Percentiles rank a stretch among this genome's conserved stretches.
Conservation (phyloP, 2,113 vertebrate species). For the Neomonachus schauinslandi region DNA sequence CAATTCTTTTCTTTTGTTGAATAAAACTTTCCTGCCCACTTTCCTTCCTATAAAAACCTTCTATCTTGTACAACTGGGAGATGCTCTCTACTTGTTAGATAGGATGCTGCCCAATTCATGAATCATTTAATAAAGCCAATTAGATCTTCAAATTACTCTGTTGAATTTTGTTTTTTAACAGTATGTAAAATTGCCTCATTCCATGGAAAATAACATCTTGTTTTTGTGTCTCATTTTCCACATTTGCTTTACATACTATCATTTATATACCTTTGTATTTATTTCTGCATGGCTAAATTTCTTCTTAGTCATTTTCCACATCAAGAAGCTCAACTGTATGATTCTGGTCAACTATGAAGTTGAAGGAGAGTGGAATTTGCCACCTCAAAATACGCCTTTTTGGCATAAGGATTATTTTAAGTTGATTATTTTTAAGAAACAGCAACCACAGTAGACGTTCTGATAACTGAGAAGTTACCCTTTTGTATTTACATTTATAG, state of each 20-base stretch:
- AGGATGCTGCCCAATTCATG: neutral
- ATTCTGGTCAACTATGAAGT: neutral
- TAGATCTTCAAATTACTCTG: neutral
- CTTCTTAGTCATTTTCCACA: neutral
- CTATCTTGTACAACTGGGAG: neutral
- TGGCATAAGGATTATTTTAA: neutral
- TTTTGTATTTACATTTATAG: neutral
- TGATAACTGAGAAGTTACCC: neutral
- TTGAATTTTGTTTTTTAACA: neutral
- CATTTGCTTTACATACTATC: neutral
- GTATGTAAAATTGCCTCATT: neutral
- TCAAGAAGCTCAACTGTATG: neutral
- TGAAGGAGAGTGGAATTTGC: neutral
- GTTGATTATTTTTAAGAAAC: neutral
- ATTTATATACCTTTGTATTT: neutral
- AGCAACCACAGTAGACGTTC: neutral
- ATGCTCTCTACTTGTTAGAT: neutral
- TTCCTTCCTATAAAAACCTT: neutral
- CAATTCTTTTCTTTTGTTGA: neutral
- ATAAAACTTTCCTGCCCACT: neutral
- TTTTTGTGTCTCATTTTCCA: neutral
- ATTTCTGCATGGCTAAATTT: neutral
- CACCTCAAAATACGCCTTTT: neutral
- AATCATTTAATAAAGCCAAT: neutral
- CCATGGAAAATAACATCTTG: neutral